A percentile compares a stretch with the other conserved stretches of the same genome.
phyloP scores from a whole-genome alignment of 2,113 vertebrate species.

The Todiramphus saurophagus region DNA sequence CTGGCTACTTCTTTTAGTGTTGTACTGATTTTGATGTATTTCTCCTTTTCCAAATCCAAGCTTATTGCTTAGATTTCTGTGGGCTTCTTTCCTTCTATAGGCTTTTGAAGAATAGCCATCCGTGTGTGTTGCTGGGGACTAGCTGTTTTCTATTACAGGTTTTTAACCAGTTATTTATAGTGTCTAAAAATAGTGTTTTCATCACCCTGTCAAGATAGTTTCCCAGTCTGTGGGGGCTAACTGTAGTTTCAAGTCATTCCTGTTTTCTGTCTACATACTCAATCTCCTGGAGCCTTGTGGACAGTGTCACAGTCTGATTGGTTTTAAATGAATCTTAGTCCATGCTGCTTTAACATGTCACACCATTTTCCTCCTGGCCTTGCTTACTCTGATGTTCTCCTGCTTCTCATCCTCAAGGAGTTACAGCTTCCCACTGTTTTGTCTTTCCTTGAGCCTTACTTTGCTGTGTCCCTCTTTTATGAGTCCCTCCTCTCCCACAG shows the following conservation, averaged over 20 bases:
- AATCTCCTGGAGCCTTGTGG: not conserved
- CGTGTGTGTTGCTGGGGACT: fast-evolving
- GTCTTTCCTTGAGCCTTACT: not conserved
- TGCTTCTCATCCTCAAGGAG: not conserved
- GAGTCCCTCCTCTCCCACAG: not conserved
- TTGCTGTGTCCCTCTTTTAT: fast-evolving
- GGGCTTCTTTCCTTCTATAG: not conserved
- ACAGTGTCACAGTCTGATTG: not conserved
- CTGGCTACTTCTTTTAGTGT: not conserved
- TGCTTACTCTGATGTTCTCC: fast-evolving
- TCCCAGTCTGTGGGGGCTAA: not conserved
- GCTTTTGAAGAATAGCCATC: not conserved
- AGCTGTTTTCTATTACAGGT: not conserved
- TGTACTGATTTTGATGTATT: not conserved
- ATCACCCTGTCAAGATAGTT: slow-evolving; percentile 22
- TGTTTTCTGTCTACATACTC: not conserved
- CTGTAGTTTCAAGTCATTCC: not conserved
- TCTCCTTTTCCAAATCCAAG: not conserved
- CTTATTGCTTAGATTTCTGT: not conserved
- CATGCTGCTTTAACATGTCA: fast-evolving
- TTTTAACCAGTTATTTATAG: slow-evolving; percentile 9
- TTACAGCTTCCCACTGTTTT: not conserved
- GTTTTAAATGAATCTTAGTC: not conserved
- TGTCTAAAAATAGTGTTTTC: slow-evolving; percentile 13
- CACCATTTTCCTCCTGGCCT: not conserved